A percentile compares a stretch with the other conserved stretches of the same genome.
phyloP scores from a whole-genome alignment of 2,888 invertebrate genomes.

The Caenorhabditis auriculariae region DNA sequence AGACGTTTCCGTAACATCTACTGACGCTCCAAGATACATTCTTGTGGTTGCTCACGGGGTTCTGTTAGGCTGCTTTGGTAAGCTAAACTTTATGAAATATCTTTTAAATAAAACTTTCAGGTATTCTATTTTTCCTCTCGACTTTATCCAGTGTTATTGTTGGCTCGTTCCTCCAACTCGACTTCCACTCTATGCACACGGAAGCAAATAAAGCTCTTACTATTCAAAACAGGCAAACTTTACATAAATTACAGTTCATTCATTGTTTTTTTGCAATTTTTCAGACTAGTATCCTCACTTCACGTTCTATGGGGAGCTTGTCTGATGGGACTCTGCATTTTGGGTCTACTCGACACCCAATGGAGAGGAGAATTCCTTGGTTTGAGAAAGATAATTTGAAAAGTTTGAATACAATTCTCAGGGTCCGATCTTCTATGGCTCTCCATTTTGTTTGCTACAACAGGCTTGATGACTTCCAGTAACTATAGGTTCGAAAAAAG shows the following conservation, averaged over 20 bases:
- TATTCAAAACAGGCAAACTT: constrained; percentile 27
- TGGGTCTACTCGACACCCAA: constrained; percentile 52
- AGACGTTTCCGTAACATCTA: constrained; percentile 34
- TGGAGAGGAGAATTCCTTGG: constrained; percentile 60
- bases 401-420: not conserved
- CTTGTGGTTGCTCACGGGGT: constrained; percentile 58
- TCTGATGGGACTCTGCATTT: constrained; percentile 50
- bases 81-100: not conserved
- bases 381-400: not conserved
- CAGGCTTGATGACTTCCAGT: constrained; percentile 48
- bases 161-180: constrained; percentile 47
- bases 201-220: constrained; percentile 34
- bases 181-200: constrained; percentile 41
- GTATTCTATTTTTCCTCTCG: constrained; percentile 53
- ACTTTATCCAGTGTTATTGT: constrained; percentile 48
- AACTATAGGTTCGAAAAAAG: constrained; percentile 43
- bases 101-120: constrained; percentile 4
- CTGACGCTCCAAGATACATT: constrained; percentile 52
- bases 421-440: constrained; percentile 61
- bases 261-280: too few relatives aligned
- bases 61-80: constrained; percentile 45
- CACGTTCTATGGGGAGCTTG: constrained; percentile 58
- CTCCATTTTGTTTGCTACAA: constrained; percentile 51
- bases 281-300: constrained; percentile 38
- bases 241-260: not conserved